phyloP scores from a whole-genome alignment of 2,113 vertebrate genomes.

The Rhinoptilus africanus region DNA sequence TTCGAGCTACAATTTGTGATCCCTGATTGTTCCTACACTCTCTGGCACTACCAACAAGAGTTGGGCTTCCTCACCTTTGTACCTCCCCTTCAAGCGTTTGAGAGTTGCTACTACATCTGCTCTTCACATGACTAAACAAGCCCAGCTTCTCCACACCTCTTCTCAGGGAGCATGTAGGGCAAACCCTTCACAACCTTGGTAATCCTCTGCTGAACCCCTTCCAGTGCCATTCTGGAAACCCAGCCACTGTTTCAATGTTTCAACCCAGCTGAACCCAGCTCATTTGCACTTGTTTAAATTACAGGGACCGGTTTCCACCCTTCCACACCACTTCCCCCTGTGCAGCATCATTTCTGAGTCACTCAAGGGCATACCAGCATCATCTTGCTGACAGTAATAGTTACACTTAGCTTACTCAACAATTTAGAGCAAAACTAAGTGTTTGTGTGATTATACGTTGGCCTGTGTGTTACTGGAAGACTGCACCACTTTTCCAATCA shows the following conservation, averaged over 20 bases:
- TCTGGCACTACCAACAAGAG: background rate
- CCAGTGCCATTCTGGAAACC: background rate
- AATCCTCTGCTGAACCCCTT: background rate
- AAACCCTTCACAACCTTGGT: background rate
- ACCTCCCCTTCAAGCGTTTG: background rate
- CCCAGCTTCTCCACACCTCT: rapidly evolving
- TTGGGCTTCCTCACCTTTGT: background rate
- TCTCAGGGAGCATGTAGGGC: background rate
- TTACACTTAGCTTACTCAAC: background rate
- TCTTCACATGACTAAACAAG: background rate
- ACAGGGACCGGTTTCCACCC: background rate
- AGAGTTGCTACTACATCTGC: background rate
- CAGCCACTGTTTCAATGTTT: background rate
- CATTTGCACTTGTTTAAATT: background rate
- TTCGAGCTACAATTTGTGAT: background rate
- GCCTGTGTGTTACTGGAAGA: background rate
- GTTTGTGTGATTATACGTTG: background rate
- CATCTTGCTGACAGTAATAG: background rate
- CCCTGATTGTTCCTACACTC: background rate
- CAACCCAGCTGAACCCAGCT: background rate
- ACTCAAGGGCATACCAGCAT: background rate
- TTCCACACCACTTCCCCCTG: background rate
- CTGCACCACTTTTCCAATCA: background rate
- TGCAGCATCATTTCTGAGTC: background rate
- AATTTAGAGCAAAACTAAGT: background rate